Conservation (phyloP, 1,140 invertebrate genomes). For the Eubasilissa regina region DNA sequence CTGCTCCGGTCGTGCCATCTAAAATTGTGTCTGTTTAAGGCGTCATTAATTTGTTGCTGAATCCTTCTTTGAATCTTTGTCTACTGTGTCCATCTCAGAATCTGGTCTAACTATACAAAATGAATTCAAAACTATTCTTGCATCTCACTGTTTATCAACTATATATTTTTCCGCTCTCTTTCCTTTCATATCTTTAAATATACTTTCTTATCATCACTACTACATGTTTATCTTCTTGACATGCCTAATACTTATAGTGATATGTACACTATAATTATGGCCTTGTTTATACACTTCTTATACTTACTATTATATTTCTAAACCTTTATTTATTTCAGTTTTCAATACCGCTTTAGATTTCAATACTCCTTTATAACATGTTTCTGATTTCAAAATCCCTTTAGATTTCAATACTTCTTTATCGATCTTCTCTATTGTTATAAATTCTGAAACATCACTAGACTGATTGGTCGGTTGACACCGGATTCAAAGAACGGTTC, state of each 20-base stretch:
- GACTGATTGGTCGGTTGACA: slow-evolving; percentile 17
- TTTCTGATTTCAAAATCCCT: not conserved
- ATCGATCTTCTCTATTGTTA: not conserved
- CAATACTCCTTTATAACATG: not conserved
- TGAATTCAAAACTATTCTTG: not conserved
- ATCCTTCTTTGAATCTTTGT: slow-evolving; percentile 11
- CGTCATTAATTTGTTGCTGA: not conserved
- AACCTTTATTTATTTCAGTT: not conserved
- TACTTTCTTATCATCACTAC: not conserved
- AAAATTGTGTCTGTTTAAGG: slow-evolving; percentile 53
- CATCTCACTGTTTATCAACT: not conserved
- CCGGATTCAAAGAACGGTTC: slow-evolving; percentile 19
- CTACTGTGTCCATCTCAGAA: too few species aligned
- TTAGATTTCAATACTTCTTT: not conserved
- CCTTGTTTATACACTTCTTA: not conserved
- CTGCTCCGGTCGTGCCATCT: slow-evolving; percentile 58
- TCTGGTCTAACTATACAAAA: not conserved
- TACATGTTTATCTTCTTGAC: not conserved
- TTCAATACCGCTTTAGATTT: not conserved
- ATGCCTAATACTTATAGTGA: not conserved
- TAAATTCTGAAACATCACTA: not conserved
- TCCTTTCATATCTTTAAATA: not conserved
- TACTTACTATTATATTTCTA: not conserved
- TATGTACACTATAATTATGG: not conserved
- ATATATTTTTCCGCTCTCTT: not conserved